Percentiles rank a stretch among this genome's conserved stretches.
Conservation (phyloP, 2,888 invertebrate species). For the Drosophila paracracens region DNA sequence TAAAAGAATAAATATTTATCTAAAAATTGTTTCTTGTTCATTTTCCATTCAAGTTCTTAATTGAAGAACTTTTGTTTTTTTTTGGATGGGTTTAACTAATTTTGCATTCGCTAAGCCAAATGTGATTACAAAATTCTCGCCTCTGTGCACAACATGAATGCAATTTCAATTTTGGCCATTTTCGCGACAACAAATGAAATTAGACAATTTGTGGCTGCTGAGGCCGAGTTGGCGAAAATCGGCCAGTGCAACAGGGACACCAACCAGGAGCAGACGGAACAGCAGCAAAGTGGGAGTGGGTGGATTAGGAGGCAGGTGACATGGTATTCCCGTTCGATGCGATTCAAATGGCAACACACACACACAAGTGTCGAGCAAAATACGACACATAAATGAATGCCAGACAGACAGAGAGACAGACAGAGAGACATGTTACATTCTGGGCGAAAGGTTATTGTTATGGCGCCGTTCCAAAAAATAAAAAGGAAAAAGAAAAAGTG, state of each 20-base stretch:
- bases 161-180: conserved; percentile 50
- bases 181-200: conserved; percentile 47
- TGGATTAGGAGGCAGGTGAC: background rate
- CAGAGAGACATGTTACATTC: conserved; percentile 68
- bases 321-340: conserved; percentile 16
- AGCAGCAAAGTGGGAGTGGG: background rate
- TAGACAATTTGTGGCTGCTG: conserved; percentile 53
- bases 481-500: conserved; percentile 37
- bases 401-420: conserved; percentile 41
- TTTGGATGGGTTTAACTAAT: background rate
- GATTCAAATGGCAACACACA: conserved; percentile 33
- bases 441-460: conserved; percentile 77
- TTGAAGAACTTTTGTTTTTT: no score
- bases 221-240: background rate
- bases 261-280: background rate
- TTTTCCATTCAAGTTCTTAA: background rate
- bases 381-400: conserved; percentile 73
- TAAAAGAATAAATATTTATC: background rate
- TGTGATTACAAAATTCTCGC: background rate
- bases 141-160: conserved; percentile 14
- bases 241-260: conserved; percentile 9
- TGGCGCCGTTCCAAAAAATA: conserved; percentile 49
- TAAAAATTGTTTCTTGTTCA: background rate
- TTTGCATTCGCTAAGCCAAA: background rate
- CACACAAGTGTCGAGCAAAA: conserved; percentile 13